Base-by-base conservation (phyloP, 2,113 vertebrate genomes). In the Phaetusa simplex region DNA sequence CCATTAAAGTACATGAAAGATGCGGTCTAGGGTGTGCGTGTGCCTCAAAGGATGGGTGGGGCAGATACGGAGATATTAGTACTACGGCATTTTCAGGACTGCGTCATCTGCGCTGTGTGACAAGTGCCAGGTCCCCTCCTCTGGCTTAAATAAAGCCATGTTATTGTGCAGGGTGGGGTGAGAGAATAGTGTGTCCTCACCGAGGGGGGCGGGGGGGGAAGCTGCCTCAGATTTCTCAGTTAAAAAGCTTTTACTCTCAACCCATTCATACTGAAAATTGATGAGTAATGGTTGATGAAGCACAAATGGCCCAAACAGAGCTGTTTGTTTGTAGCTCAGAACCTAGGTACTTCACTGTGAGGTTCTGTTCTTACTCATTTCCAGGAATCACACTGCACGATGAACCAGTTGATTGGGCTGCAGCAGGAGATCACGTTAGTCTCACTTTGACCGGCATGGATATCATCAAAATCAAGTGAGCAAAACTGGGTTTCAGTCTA, bases 401-500 rank as follows among this genome's bases (percentile, higher is more conserved):
- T 81, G 99, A 99, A 96, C 97, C 99, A 80, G 98, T 99, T 74
- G 99, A 99, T 95, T 99, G 99, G 99, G 99, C 99, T 36, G 99
- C 99, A 82, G 99, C 99, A 21, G 99, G 99, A 84, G 99, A 99
- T 97, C 99, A 99, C 32, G 98, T 99, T 98, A 99, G 98, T 98
- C 99, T 99, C 95, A 99, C 98, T 16, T 98, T 99, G 97, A 99
- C 99, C 76, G 99, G 99, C 95, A 99, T 99, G 99, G 99, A 99
- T 98, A 99, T 99, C 98, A 99, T 99, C 98, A 99, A 99, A 98
- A 99, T 99, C 97, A 99, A 99, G 99, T 99, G 98, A 99, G 99
- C 97, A 89, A 66, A 98, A 91, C 97, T 69, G 81, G 92, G 86
- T 96, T 97, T 97, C 96, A 96, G 93, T 93, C 95, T 94, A 96